Evolutionary conservation across 2,797 vertebrate species (phyloP).

Genomic region (Chelmon rostratus): DNA sequence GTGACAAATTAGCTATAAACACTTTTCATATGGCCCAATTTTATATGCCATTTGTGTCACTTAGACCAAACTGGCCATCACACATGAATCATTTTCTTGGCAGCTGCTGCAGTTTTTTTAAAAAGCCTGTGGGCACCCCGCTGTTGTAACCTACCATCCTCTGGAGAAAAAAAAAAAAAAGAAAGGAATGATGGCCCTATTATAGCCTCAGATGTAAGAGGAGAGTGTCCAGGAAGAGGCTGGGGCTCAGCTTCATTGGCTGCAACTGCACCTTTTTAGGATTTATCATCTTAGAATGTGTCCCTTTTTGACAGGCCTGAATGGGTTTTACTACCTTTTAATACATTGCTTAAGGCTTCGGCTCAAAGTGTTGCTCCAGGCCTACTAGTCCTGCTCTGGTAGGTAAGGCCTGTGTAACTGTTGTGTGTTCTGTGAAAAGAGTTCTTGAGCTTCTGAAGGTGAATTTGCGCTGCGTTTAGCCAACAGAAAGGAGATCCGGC

Average conservation of each 20-base stretch:
- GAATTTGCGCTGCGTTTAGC: constrained; percentile 25
- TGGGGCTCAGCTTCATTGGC: constrained; percentile 39
- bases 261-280: constrained; percentile 49
- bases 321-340: constrained; percentile 28
- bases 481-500: constrained; percentile 9
- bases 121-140: constrained; percentile 68
- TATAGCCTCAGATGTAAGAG: constrained; percentile 51
- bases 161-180: constrained; percentile 24
- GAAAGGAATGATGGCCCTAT: constrained; percentile 66
- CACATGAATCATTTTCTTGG: constrained; percentile 65
- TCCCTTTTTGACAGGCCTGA: constrained; percentile 28
- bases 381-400: constrained; percentile 6
- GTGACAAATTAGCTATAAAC: constrained; percentile 63
- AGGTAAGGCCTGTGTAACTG: background rate
- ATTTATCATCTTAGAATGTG: constrained; percentile 42
- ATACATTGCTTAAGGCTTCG: constrained; percentile 14
- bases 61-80: constrained; percentile 66
- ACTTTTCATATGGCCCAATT: constrained; percentile 70
- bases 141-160: constrained; percentile 62
- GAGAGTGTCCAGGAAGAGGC: constrained; percentile 55
- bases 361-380: constrained; percentile 25
- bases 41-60: constrained; percentile 73
- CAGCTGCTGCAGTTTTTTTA: constrained; percentile 65
- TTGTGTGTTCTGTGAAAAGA: constrained; percentile 8
- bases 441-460: background rate